These are phyloP conservation scores for Eulithis testata DNA, from an alignment of 2,888 invertebrate species.

Conservation along the genomic window DNA sequence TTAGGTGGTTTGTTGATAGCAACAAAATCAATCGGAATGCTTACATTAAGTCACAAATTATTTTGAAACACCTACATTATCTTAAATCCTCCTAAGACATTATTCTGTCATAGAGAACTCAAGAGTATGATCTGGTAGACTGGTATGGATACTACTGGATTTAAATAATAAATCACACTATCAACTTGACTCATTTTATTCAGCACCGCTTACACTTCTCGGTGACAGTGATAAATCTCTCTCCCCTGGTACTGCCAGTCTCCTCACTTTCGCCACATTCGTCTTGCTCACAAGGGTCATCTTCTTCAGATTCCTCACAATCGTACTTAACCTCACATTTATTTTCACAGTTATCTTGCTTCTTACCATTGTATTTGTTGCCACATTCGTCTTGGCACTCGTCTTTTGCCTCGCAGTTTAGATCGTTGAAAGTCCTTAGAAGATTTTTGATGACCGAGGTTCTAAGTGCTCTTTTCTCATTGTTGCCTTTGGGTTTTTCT, in stretches of 20 bases:
- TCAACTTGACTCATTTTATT: conserved; percentile 29
- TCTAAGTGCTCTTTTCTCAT: conserved; percentile 32
- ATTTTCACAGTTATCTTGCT: conserved; percentile 43
- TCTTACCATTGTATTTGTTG: conserved; percentile 29
- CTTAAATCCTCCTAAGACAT: too few species aligned
- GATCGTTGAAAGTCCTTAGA: conserved; percentile 44
- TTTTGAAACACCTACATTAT: too few species aligned
- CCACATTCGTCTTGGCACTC: conserved; percentile 53
- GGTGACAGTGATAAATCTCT: conserved; percentile 16
- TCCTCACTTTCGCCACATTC: conserved; percentile 40
- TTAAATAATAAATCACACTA: not conserved
- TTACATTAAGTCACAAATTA: too few species aligned
- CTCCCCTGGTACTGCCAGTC: conserved; percentile 26
- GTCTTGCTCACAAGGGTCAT: conserved; percentile 33
- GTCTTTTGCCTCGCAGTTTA: conserved; percentile 52
- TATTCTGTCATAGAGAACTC: too few species aligned
- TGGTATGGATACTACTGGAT: too few species aligned
- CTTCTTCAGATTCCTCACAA: conserved; percentile 44
- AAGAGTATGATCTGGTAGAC: too few species aligned
- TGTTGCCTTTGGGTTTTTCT: conserved; percentile 5
- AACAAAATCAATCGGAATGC: too few species aligned
- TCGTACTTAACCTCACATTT: conserved; percentile 50
- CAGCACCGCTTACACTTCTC: conserved; percentile 33
- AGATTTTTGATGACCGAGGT: conserved; percentile 54
- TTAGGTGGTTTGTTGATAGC: too few species aligned